Evolutionary conservation across 2,888 invertebrate species (phyloP), one percentile per base, ranked within the genome.

Genomic region (Eilema griseolum): DNA sequence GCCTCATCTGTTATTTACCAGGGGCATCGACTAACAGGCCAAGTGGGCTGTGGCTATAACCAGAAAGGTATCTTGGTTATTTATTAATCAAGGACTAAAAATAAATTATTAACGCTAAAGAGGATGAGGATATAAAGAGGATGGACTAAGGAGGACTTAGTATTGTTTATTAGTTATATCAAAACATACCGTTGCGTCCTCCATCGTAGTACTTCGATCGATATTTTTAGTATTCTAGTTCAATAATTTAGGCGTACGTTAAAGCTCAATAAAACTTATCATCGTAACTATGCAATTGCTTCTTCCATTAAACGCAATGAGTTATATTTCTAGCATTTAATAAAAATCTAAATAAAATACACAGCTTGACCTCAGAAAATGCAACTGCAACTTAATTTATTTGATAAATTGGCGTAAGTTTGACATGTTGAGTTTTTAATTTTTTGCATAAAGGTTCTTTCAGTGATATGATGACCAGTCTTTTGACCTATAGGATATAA

Each of bases 141-240:
- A n/a, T n/a, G n/a, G n/a, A n/a, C n/a, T n/a, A n/a, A n/a, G n/a
- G n/a, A n/a, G n/a, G n/a, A n/a, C n/a, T n/a, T n/a, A n/a, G n/a
- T n/a, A n/a, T n/a, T n/a, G n/a, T n/a, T n/a, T n/a, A n/a, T n/a
- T n/a, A n/a, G n/a, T n/a, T n/a, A n/a, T n/a, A 24, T 62, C 20
- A 8, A 41, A 64, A 37, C 71, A 65, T 69, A 69, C 69, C 69
- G 69, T 64, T 59, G 85, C 83, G 78, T 91, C 90, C 73, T 90
- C 92, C 92, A 92, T 92, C 33, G n/a, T 76, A 52, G 26, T 57
- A 52, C 41, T 41, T n/a, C n/a, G 26, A 66, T 62, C 64, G 68
- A 75, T 60, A 75, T 67, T 46, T n/a, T 24, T 66, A 56, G 5
- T 5, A 7, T 8, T 1, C 12, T 12, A 66, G 33, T 66, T 26